Percentiles rank a stretch among this genome's conserved stretches.
Conservation (phyloP, 2,888 invertebrate species). For the Malacosoma neustria region DNA sequence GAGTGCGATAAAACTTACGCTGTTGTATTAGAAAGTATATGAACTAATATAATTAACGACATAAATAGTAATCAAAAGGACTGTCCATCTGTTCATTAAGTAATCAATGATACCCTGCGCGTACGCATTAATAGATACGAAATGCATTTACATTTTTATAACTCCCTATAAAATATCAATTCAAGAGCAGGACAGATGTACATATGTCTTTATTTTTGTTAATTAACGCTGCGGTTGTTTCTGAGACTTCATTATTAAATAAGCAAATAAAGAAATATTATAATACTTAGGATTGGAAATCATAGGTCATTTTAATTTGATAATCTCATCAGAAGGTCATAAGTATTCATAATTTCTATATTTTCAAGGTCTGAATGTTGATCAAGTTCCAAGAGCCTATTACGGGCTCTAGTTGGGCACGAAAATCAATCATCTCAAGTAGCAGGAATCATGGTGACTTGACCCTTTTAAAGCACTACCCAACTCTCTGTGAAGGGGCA, state of each 20-base stretch:
- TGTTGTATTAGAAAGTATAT: too few relatives aligned
- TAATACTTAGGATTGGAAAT: too few relatives aligned
- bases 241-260: neutral
- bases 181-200: neutral
- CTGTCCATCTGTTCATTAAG: neutral
- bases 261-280: neutral
- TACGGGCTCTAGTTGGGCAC: neutral
- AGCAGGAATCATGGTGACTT: too few relatives aligned
- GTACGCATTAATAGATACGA: neutral
- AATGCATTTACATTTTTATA: neutral
- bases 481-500: too few relatives aligned
- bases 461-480: too few relatives aligned
- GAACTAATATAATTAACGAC: neutral
- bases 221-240: too few relatives aligned
- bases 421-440: too few relatives aligned
- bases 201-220: neutral
- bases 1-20: too few relatives aligned
- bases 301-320: too few relatives aligned
- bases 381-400: neutral
- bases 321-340: too few relatives aligned
- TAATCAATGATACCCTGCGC: slow-evolving; percentile 1
- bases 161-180: neutral
- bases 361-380: neutral
- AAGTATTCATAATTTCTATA: too few relatives aligned
- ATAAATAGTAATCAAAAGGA: neutral